Evolutionary conservation across 2,888 invertebrate species (phyloP).

Genomic region (Drosophila pseudotalamancana): DNA sequence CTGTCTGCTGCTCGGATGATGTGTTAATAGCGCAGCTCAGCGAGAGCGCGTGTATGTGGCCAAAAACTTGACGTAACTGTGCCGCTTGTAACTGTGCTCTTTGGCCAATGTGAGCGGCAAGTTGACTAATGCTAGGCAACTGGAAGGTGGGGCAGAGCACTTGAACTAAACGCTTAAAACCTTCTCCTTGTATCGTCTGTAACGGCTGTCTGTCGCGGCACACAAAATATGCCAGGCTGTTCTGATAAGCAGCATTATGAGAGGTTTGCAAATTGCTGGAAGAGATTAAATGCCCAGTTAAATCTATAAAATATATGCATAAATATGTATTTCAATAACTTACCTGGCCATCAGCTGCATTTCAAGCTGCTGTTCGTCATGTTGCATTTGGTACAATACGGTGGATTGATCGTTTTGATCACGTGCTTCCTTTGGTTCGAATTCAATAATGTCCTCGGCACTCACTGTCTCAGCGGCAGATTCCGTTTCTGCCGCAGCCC

Average conservation of each 20-base stretch:
- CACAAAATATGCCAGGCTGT: constrained; percentile 48
- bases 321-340: neutral
- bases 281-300: neutral
- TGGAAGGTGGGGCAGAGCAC: constrained; percentile 29
- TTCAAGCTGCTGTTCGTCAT: constrained; percentile 11
- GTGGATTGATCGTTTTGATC: constrained; percentile 18
- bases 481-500: constrained; percentile 34
- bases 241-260: neutral
- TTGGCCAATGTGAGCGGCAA: constrained; percentile 23
- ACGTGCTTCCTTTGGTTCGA: constrained; percentile 48
- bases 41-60: constrained; percentile 23
- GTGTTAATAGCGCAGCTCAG: constrained; percentile 43
- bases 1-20: neutral
- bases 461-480: constrained; percentile 44
- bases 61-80: constrained; percentile 29
- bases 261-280: constrained; percentile 17
- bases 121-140: constrained; percentile 35
- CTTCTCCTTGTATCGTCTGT: constrained; percentile 40
- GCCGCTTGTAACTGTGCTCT: constrained; percentile 25
- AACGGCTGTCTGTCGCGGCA: constrained; percentile 52
- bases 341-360: constrained; percentile 8
- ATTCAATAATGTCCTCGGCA: constrained; percentile 54
- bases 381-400: constrained; percentile 19
- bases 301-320: neutral
- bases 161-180: constrained; percentile 36